Evolutionary conservation across 2,113 vertebrate species (phyloP), one percentile per base, ranked within the genome.

Genomic region (Percina caprodes): DNA sequence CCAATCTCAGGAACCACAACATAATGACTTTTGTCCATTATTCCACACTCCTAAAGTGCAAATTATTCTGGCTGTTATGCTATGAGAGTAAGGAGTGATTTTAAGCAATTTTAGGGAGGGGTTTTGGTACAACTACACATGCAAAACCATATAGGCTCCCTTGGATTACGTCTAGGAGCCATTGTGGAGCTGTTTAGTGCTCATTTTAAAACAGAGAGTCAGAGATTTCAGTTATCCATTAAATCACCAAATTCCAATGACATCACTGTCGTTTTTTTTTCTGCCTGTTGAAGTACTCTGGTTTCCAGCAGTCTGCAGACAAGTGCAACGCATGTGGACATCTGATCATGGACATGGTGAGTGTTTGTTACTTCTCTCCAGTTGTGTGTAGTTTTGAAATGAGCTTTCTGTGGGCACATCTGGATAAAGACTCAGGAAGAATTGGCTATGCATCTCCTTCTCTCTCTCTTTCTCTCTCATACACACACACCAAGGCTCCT

Each of bases 341-440:
- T 90, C 94, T 98, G 91, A 99, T 99, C 91, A 98, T 99, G 98
- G 98, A 99, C 91, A 99, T 99, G 98, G 98, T 99, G 92, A 97
- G 97, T 96, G 74, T 85, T 26, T 74, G 26, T 59, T 74, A 45
- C 39, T 54, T 49, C 67, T 66, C 30, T 58, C 30, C 42, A 49
- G 35, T 24, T 59, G 78, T 74, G 80, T 75, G 59, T 63, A 30
- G 30, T 30, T 35, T 80, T 24, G 45, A 45, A 79, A 79, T 79
- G 62, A 85, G 42, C 72, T 79, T 85, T 87, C 60, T 74, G 74
- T 77, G 84, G 78, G n/a, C 66, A 92, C 92, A 89, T 94, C 87
- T 92, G 92, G 89, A 79, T 79, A 87, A 88, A 78, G 65, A 70
- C 60, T 88, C 80, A 86, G 39, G 73, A 79, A 87, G 49, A 59